Percentiles rank a stretch among this genome's conserved stretches.
Conservation (phyloP, 2,797 vertebrate species). For the Phrynocephalus vlangalii region DNA sequence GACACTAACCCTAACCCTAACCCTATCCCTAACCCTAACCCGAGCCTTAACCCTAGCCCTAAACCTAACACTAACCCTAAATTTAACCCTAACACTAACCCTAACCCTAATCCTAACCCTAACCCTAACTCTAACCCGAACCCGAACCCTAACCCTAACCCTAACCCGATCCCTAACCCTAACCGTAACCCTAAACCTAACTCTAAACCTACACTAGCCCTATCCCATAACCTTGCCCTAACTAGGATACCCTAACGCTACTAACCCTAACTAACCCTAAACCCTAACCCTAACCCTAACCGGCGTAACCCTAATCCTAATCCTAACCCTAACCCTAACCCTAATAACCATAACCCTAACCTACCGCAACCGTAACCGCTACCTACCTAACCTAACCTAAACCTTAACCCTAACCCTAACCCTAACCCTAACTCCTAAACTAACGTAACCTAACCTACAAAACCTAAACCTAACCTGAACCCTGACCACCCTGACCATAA, state of each 20-base stretch:
- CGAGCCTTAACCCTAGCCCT: no score
- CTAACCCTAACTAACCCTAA: neutral
- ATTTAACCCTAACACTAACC: no score
- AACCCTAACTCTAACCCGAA: no score
- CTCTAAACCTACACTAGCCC: neutral
- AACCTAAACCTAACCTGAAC: constrained; percentile 13
- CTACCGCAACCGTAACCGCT: no score
- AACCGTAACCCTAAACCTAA: neutral
- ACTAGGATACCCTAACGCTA: no score
- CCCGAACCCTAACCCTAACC: no score
- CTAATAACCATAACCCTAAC: neutral
- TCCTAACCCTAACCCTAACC: neutral
- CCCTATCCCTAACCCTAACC: neutral
- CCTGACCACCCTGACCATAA: neutral
- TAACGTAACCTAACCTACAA: constrained; percentile 6
- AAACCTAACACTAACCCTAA: no score
- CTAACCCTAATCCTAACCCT: no score
- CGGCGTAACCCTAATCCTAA: no score
- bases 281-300: neutral
- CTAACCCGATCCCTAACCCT: constrained; percentile 11
- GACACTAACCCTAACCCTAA: neutral
- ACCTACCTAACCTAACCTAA: neutral
- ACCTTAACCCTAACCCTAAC: neutral
- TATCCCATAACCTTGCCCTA: neutral
- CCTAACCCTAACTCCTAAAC: constrained; percentile 8